A percentile compares a stretch with the other conserved stretches of the same genome.
Evolutionary conservation across 2,888 invertebrate genomes (phyloP).

Genomic region (Drosophila limbata): DNA sequence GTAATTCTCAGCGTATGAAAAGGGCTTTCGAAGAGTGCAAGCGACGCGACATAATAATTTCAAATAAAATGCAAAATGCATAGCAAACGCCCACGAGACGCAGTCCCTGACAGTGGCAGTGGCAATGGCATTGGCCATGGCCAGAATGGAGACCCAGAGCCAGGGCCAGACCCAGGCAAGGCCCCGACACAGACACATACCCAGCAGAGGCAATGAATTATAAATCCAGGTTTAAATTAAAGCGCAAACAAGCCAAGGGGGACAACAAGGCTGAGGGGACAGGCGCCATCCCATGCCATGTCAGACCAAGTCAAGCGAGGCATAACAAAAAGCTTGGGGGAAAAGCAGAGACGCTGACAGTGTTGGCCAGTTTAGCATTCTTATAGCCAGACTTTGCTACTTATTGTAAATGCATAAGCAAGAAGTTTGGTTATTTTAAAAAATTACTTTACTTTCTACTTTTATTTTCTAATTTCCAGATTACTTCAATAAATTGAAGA

Average conservation of each 20-base stretch:
- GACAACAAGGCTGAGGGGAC: not conserved
- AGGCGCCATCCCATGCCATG: conserved; percentile 11
- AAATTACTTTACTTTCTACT: not conserved
- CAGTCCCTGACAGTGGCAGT: conserved; percentile 31
- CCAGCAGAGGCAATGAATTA: conserved; percentile 73
- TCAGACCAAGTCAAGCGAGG: conserved; percentile 26
- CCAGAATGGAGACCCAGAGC: conserved; percentile 23
- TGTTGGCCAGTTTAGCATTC: not conserved
- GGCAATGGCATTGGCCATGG: conserved; percentile 35
- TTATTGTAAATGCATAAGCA: not conserved
- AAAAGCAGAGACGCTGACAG: conserved; percentile 6
- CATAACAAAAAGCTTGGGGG: conserved; percentile 31
- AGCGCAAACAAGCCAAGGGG: conserved; percentile 50
- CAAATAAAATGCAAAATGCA: conserved; percentile 82
- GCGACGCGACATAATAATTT: conserved; percentile 82
- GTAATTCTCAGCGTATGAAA: conserved; percentile 23
- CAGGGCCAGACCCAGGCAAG: conserved; percentile 15
- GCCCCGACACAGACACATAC: conserved; percentile 11
- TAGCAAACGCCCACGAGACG: conserved; percentile 71
- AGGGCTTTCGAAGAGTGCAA: conserved; percentile 38
- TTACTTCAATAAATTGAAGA: not conserved
- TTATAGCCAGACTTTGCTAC: not conserved
- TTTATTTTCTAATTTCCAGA: not conserved
- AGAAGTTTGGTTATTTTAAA: not conserved
- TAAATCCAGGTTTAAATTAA: conserved; percentile 82